phyloP scores from a whole-genome alignment of 1,140 invertebrate genomes.

The Pachyrhynchus sulphureomaculatus region DNA sequence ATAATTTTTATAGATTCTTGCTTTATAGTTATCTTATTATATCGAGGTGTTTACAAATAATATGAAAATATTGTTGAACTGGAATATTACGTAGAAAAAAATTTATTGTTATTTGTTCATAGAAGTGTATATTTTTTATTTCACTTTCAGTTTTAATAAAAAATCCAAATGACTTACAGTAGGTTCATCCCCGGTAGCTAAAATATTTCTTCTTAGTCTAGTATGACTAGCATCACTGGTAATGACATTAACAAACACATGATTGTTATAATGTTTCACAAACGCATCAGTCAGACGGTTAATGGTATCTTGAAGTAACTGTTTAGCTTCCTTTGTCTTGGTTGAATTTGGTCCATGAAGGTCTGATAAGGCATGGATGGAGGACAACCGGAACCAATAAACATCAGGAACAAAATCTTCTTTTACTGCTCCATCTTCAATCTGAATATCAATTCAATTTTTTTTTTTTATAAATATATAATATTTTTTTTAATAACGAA shows the following conservation, averaged over 20 bases:
- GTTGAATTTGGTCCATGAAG: conserved; percentile 67
- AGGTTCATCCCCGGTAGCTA: conserved; percentile 17
- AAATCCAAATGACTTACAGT: no score
- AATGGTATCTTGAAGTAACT: conserved; percentile 62
- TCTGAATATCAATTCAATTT: conserved; percentile 14
- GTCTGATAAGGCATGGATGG: conserved; percentile 63
- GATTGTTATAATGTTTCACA: conserved; percentile 64
- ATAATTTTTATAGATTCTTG: no score
- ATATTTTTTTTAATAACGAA: no score
- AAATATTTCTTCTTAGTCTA: conserved; percentile 48
- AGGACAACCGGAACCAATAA: conserved; percentile 65
- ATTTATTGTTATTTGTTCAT: no score
- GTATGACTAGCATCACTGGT: conserved; percentile 67
- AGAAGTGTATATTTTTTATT: no score
- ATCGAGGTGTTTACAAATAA: no score
- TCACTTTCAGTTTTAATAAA: no score
- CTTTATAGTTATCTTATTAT: no score
- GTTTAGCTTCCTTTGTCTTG: conserved; percentile 66
- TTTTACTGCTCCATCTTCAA: conserved; percentile 52
- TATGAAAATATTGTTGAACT: no score
- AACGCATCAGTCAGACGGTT: conserved; percentile 61
- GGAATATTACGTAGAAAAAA: no score
- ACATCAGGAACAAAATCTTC: conserved; percentile 63
- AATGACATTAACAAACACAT: conserved; percentile 66
- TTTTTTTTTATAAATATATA: no score